A percentile compares a stretch with the other conserved stretches of the same genome.
These are phyloP conservation scores for Stegastes partitus DNA, from an alignment of 2,113 vertebrate genomes.

Conservation along the genomic window DNA sequence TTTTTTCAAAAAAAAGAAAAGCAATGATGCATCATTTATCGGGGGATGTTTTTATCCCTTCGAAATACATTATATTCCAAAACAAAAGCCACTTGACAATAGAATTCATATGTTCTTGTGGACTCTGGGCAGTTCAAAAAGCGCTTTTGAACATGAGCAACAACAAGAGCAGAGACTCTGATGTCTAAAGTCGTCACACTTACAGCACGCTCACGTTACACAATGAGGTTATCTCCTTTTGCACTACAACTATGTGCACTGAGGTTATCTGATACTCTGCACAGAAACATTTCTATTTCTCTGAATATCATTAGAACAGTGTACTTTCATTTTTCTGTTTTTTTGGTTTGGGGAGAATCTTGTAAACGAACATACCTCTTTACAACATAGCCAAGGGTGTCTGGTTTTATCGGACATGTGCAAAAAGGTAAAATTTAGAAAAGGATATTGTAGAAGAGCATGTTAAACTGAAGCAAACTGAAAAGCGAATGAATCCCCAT, in stretches of 20 bases:
- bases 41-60: slow-evolving; percentile 8
- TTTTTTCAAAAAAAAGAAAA: background rate
- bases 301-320: no score
- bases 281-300: no score
- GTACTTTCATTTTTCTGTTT: no score
- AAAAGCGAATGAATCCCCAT: no score
- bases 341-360: no score
- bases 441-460: background rate
- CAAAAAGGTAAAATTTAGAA: background rate
- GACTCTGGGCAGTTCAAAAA: slow-evolving; percentile 49
- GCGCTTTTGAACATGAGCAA: slow-evolving; percentile 16
- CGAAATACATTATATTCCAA: slow-evolving; percentile 30
- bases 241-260: no score
- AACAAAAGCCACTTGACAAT: slow-evolving; percentile 22
- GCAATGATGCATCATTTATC: slow-evolving; percentile 24
- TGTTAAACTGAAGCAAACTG: background rate
- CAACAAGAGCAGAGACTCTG: background rate
- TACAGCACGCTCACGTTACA: background rate
- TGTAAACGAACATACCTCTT: no score
- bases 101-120: slow-evolving; percentile 30
- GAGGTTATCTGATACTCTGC: no score
- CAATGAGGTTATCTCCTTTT: slow-evolving; percentile 2
- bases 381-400: no score
- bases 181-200: slow-evolving; percentile 8
- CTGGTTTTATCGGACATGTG: no score